A percentile compares a stretch with the other conserved stretches of the same genome.
phyloP scores from a whole-genome alignment of 2,797 vertebrate genomes.

The Natrix natrix region DNA sequence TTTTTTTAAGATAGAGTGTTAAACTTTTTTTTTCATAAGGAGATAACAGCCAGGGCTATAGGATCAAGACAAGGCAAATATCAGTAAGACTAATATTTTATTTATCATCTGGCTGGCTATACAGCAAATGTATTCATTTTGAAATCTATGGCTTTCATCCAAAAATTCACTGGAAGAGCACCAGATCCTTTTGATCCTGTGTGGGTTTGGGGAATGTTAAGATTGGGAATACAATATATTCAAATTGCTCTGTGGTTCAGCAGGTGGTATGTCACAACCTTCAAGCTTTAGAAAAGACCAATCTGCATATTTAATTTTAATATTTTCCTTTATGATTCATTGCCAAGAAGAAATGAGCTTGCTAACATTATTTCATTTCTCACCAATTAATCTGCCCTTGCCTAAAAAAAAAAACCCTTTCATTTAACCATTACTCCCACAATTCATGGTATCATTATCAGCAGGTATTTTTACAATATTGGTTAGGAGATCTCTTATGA shows the following conservation, averaged over 20 bases:
- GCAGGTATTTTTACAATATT: neutral
- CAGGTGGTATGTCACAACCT: neutral
- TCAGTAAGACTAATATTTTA: neutral
- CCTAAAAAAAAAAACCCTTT: too few relatives aligned
- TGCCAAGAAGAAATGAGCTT: neutral
- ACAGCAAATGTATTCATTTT: neutral
- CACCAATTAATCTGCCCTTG: neutral
- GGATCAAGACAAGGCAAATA: neutral
- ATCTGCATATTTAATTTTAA: neutral
- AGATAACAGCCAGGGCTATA: neutral
- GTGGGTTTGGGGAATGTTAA: neutral
- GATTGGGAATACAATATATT: neutral
- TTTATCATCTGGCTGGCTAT: neutral
- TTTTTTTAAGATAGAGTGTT: neutral
- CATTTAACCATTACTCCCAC: neutral
- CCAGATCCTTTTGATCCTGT: neutral
- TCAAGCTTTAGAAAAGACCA: neutral
- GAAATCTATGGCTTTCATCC: neutral
- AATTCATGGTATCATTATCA: neutral
- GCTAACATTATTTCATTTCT: neutral
- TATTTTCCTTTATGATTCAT: neutral
- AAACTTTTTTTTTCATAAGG: too few relatives aligned
- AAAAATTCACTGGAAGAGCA: neutral
- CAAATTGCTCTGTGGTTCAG: neutral
- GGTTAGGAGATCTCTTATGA: neutral